Base-by-base conservation (phyloP, 2,888 invertebrate species). In the Therioaphis trifolii region DNA sequence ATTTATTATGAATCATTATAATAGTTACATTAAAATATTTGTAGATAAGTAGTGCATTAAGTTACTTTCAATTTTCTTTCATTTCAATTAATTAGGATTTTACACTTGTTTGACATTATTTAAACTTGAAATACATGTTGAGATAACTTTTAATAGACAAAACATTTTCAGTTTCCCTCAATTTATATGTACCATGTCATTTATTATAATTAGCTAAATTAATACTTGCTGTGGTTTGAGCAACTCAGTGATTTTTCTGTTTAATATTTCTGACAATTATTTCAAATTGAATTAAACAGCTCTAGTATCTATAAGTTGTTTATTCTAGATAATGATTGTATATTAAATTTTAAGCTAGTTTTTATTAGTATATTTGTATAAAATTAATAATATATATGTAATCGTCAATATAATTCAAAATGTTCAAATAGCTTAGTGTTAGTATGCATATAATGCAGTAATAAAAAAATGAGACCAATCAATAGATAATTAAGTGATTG, bases 321-420 rank as follows among this genome's bases (percentile, higher is more conserved):
- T 46, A 77, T 77, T 66, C 66, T 21, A 66, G 12, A 21, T 21
- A 40, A n/a, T 61, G 43, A n/a, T 61, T 46, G 14, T 76, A 46
- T 74, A 21, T 46, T 63, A 76, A 58, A 24, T 63, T 35, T 76
- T 66, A 66, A 77, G 21, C 21, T 77, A 29, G 11, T 66, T 35
- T 52, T n/a, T 46, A 76, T 27, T 76, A 61, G n/a, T 46, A 3
- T 49, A 63, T 29, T 74, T 46, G 21, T 43, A 11, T 75, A 75
- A 52, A 55, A 52, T 21, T 24, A 75, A 40, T 14, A 43, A 76
- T 18, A 63, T 76, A 14, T 40, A n/a, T 74, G 46, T 77, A 7
- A 21, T 29, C 9, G 14, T 9, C 4, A 18, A 18, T 35, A 75
- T 40, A 11, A 40, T 58, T 58, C 21, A 35, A 55, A 55, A 35